Base-by-base conservation (phyloP, 2,797 vertebrate genomes). In the Sphenodon punctatus region DNA sequence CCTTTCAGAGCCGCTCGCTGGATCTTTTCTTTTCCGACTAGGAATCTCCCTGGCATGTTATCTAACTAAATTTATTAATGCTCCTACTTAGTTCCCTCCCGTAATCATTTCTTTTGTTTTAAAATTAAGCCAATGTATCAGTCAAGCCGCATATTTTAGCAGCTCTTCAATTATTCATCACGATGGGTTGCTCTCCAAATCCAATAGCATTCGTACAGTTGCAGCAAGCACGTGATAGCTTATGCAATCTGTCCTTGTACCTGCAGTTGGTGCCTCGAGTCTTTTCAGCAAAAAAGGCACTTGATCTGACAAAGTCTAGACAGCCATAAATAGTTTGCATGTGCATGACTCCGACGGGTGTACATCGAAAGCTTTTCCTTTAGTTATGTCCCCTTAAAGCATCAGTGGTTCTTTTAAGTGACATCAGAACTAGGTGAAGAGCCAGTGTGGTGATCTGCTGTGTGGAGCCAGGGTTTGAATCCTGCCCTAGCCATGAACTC, bases 121-220 rank as follows among this genome's bases (percentile, higher is more conserved):
- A 78, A 94, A 93, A 94, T 93, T 76, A 93, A 95, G 85, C 84
- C 80, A 78, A 76, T 93, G 71, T 90, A 92, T 95, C 91, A 92
- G 86, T 94, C 88, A 94, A 91, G 84, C 80, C 91, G 91, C 94
- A 95, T 95, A 93, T 95, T 94, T 95, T 89, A 95, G 93, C 94
- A 95, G 59, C 9, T 90, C 41, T 81, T 96, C 90, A 95, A 95
- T 96, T 95, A 94, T 96, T 95, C 91, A 96, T 89, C 49, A 20
- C 53, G 5, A 85, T 86, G 87, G 82, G 79, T 64, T 92, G 83
- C 88, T 95, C 88, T 94, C 78, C 93, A 92, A 95, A 95, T 91
- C 88, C 75, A 87, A 55, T 93, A 95, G 91, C 69, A 63, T 88
- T 83, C 89, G 63, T 77, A 84, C 80, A 84, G 87, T 94, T 93